phyloP scores from a whole-genome alignment of 1,140 invertebrate genomes.

The Pogonus chalceus region DNA sequence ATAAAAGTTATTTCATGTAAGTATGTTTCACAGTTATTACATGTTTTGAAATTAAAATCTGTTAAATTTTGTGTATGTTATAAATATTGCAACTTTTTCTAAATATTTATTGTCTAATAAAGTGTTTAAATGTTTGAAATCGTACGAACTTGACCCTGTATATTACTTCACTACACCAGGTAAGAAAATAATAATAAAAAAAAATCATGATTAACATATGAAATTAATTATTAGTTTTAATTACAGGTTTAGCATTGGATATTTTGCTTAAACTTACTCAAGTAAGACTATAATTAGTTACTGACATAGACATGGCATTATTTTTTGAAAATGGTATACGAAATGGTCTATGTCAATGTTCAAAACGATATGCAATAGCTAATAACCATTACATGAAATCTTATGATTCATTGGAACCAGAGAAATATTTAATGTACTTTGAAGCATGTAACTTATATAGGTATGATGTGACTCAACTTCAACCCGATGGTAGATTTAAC shows the following conservation, averaged over 20 bases:
- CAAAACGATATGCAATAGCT: constrained; percentile 20
- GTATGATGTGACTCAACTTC: constrained; percentile 24
- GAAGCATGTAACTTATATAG: constrained; percentile 39
- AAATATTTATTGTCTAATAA: no score
- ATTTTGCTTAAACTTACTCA: constrained; percentile 27
- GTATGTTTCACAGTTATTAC: no score
- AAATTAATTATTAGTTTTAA: not conserved
- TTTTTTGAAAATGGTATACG: constrained; percentile 22
- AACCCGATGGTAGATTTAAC: constrained; percentile 26
- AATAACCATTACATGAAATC: constrained; percentile 29
- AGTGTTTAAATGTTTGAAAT: no score
- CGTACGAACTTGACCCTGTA: not conserved
- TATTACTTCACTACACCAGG: not conserved
- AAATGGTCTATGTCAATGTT: constrained; percentile 16
- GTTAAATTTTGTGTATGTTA: no score
- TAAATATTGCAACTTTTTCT: no score
- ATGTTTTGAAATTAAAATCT: no score
- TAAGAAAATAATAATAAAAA: not conserved
- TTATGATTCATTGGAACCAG: constrained; percentile 21
- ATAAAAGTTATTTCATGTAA: no score
- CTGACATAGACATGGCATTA: constrained; percentile 27
- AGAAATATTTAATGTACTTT: constrained; percentile 30
- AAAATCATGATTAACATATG: not conserved
- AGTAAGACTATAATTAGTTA: constrained; percentile 29
- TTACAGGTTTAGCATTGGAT: constrained; percentile 19